Conservation (phyloP, 2,888 invertebrate species). For the Neuroscelio doddi region DNA sequence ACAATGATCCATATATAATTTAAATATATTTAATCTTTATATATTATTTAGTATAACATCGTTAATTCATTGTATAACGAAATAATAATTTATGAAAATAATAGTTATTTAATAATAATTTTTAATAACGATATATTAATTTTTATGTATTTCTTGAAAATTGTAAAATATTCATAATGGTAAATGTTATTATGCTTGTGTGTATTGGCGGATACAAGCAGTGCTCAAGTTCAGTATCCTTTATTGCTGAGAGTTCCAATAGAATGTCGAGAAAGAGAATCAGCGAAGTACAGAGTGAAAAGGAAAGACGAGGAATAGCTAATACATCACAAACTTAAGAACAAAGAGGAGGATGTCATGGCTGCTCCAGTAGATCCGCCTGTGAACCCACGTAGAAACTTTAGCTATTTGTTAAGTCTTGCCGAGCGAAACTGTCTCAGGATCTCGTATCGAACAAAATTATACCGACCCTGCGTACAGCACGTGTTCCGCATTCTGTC, state of each 20-base stretch:
- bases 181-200: no score
- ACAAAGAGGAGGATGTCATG: conserved; percentile 71
- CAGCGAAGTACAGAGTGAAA: conserved; percentile 36
- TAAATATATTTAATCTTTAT: no score
- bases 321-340: conserved; percentile 71
- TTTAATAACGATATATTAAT: no score
- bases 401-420: conserved; percentile 72
- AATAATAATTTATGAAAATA: no score
- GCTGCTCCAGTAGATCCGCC: conserved; percentile 64
- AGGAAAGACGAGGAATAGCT: conserved; percentile 60
- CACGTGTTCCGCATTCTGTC: conserved; percentile 35
- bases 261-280: conserved; percentile 37
- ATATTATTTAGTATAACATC: no score
- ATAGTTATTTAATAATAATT: no score
- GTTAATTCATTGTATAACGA: no score
- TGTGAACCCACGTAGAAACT: conserved; percentile 64
- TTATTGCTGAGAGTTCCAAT: conserved; percentile 35
- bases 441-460: conserved; percentile 62
- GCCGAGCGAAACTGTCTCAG: conserved; percentile 67
- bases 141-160: no score
- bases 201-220: conserved; percentile 13
- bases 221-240: conserved; percentile 31
- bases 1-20: no score
- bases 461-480: conserved; percentile 48
- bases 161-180: no score